Base-by-base conservation (phyloP, 1,140 invertebrate species). In the Bombus turneri region DNA sequence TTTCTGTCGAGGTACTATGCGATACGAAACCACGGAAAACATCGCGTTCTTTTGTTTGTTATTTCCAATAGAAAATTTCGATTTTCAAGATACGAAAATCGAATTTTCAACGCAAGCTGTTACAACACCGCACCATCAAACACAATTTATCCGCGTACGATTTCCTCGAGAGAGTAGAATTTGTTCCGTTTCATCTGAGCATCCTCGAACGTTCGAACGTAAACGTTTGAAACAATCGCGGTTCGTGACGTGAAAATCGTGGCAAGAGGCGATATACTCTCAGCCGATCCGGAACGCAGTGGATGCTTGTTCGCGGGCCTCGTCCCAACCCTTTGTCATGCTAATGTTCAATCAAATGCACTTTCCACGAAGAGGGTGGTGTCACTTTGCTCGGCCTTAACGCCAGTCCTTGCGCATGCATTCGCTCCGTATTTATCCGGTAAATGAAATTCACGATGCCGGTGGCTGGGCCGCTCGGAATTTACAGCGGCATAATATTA, bases 281-380 rank as follows among this genome's bases (percentile, higher is more conserved):
- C 22, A 41, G 43, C 8, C 25, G n/a, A n/a, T 41, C 41, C n/a
- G 22, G 4, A 22, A 15, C 28, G 6, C 3, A 22, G 31, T 3
- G 22, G 69, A 22, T 22, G 41, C 43, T 47, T 43, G 22, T 25
- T 53, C 68, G 53, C 57, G 37, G 80, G 37, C 15, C 62, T 74
- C n/a, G 81, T 37, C 25, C 28, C 12, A n/a, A 39, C 39, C 85
- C 84, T 89, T 92, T 92, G 90, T 92, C 85, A 91, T 91, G 91
- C 72, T 92, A 91, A 92, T 92, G 79, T 86, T 82, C 91, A 88
- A 92, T 91, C 87, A 91, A 91, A 87, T 68, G 73, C 79, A 73
- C 41, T 73, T 43, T 66, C 15, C 72, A 3, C 57, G 68, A 78
- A 78, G 62, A 77, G 59, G 68, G 15, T n/a, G 64, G 66, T 74